A percentile compares a stretch with the other conserved stretches of the same genome.
Conservation (phyloP, 2,888 invertebrate genomes). For the Trisateles emortualis region DNA sequence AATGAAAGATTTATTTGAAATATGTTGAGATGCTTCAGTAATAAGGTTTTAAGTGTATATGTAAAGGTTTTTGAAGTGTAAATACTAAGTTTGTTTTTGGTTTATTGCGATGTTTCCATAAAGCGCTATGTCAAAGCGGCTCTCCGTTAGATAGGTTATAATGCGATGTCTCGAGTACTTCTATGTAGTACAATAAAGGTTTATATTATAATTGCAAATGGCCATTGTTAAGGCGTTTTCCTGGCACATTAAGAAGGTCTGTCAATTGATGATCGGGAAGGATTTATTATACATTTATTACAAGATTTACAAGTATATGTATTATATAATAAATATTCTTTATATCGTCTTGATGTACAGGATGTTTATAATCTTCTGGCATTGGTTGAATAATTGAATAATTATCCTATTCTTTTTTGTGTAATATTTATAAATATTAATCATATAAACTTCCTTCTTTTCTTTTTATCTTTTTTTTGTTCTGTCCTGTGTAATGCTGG, state of each 20-base stretch:
- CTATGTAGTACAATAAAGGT: constrained; percentile 54
- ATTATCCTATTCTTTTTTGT: too few species aligned
- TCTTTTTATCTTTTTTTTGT: too few species aligned
- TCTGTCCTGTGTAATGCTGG: too few species aligned
- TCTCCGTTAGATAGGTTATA: constrained; percentile 56
- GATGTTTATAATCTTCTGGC: too few species aligned
- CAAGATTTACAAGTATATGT: not conserved
- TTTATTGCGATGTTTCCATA: constrained; percentile 64
- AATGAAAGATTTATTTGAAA: constrained; percentile 19
- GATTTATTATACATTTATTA: constrained; percentile 28
- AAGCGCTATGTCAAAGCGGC: constrained; percentile 61
- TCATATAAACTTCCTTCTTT: too few species aligned
- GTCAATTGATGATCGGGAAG: constrained; percentile 33
- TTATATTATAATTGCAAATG: constrained; percentile 63
- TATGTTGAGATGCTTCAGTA: constrained; percentile 5
- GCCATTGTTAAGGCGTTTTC: constrained; percentile 46
- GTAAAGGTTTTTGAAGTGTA: constrained; percentile 14
- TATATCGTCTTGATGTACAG: too few species aligned
- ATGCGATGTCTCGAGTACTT: constrained; percentile 50
- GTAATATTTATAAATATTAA: too few species aligned
- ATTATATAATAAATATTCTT: constrained; percentile 11
- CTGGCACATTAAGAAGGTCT: constrained; percentile 35
- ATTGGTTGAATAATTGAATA: too few species aligned
- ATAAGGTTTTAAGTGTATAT: constrained; percentile 13
- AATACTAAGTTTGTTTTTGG: constrained; percentile 29